A percentile compares a stretch with the other conserved stretches of the same genome.
These are phyloP conservation scores for Nothocercus nigrocapillus DNA, from an alignment of 2,113 vertebrate species.

Conservation along the genomic window DNA sequence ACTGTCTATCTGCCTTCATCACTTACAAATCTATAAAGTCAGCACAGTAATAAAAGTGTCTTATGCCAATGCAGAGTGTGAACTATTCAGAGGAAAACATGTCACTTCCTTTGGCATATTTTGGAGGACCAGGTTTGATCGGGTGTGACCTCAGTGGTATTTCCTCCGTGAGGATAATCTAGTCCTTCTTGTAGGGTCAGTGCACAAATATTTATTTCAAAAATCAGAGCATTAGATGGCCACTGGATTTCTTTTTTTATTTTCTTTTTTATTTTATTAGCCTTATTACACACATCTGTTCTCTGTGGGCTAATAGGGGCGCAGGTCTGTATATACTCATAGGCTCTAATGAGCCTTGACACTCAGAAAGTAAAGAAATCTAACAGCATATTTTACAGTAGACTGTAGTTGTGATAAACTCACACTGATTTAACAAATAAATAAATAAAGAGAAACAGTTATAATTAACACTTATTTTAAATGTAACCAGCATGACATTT, in stretches of 20 bases:
- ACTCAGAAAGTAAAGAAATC: not conserved
- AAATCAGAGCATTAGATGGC: not conserved
- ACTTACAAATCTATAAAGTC: not conserved
- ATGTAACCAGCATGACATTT: conserved; percentile 50
- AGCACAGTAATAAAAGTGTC: not conserved
- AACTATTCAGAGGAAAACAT: not conserved
- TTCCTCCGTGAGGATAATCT: not conserved
- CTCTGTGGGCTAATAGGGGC: not conserved
- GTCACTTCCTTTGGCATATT: not conserved
- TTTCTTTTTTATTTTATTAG: not conserved
- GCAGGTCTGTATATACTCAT: not conserved
- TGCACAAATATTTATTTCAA: not conserved
- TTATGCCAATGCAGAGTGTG: not conserved
- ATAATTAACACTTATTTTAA: conserved; percentile 53
- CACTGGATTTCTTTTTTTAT: not conserved
- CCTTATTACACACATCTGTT: not conserved
- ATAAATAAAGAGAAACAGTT: not conserved
- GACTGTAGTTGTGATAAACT: not conserved
- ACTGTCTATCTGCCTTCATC: not conserved
- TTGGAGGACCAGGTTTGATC: not conserved
- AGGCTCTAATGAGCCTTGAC: not conserved
- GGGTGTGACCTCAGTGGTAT: not conserved
- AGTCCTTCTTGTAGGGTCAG: not conserved
- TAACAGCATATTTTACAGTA: not conserved
- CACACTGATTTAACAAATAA: not conserved